Conservation (phyloP, 2,113 vertebrate species). For the Prionailurus viverrinus region DNA sequence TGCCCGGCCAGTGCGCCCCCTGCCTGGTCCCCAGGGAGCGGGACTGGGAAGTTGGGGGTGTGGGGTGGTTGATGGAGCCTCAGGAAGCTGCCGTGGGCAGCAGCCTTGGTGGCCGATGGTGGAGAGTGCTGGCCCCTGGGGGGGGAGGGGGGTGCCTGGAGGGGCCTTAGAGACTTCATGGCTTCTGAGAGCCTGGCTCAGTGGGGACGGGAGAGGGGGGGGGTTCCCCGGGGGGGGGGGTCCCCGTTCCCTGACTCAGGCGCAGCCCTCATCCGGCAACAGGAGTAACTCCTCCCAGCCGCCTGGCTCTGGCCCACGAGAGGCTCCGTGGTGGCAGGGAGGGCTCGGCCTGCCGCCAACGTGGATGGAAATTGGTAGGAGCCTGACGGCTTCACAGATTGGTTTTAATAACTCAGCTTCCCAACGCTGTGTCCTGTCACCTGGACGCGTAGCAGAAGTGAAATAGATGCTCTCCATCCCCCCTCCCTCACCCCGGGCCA, state of each 20-base stretch:
- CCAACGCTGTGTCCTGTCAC: not conserved
- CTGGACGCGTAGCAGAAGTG: not conserved
- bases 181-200: not conserved
- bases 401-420: constrained; percentile 77
- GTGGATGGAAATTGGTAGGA: constrained; percentile 70
- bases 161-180: not conserved
- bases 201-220: fast-evolving
- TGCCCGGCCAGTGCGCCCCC: not conserved
- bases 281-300: not conserved
- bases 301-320: not conserved
- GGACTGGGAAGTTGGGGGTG: not conserved
- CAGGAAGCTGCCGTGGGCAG: not conserved
- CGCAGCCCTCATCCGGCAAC: fast-evolving
- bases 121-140: not conserved
- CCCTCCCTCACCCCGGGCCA: not conserved
- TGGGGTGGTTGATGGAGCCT: not conserved
- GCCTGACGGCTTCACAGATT: constrained; percentile 77
- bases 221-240: fast-evolving
- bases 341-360: constrained; percentile 22
- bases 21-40: not conserved
- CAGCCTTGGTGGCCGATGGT: fast-evolving
- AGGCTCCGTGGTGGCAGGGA: not conserved
- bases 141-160: fast-evolving
- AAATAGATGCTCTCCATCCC: constrained; percentile 13
- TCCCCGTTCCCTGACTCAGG: not conserved